Percentiles rank a stretch among this genome's conserved stretches.
phyloP scores from a whole-genome alignment of 2,113 vertebrate species.

The Leptobrachium ailaonicum region DNA sequence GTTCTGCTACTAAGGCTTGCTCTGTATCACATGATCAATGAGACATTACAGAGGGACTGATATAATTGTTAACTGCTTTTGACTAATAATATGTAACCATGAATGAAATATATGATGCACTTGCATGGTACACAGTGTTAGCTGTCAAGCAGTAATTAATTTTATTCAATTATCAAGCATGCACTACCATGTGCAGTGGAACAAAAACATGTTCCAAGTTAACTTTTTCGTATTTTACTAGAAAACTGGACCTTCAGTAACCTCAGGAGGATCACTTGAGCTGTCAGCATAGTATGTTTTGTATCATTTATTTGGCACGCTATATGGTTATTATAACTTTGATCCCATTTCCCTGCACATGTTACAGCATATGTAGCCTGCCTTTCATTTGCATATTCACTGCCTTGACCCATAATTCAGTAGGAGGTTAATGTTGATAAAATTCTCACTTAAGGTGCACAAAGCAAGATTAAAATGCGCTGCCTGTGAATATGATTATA shows the following conservation, averaged over 20 bases:
- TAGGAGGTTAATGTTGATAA: too few relatives aligned
- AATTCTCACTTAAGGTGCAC: too few relatives aligned
- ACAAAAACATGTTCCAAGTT: constrained; percentile 12
- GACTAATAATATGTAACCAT: constrained; percentile 64
- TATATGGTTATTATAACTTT: too few relatives aligned
- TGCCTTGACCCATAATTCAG: too few relatives aligned
- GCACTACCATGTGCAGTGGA: not conserved
- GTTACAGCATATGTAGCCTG: too few relatives aligned
- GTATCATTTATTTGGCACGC: too few relatives aligned
- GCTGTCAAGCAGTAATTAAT: constrained; percentile 18
- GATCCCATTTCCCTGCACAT: too few relatives aligned
- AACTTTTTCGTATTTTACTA: not conserved
- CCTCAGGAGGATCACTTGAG: not conserved
- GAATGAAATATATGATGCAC: constrained; percentile 37
- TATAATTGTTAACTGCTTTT: constrained; percentile 70
- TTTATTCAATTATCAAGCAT: constrained; percentile 37
- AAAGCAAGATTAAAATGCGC: too few relatives aligned
- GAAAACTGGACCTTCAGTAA: not conserved
- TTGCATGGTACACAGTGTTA: constrained; percentile 22
- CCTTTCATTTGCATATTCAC: too few relatives aligned
- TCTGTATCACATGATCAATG: constrained; percentile 68
- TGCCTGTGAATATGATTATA: too few relatives aligned
- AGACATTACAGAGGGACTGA: constrained; percentile 54
- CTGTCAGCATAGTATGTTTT: too few relatives aligned
- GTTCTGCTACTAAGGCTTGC: constrained; percentile 62